phyloP scores from a whole-genome alignment of 2,113 vertebrate genomes.

The Pitta sordida region DNA sequence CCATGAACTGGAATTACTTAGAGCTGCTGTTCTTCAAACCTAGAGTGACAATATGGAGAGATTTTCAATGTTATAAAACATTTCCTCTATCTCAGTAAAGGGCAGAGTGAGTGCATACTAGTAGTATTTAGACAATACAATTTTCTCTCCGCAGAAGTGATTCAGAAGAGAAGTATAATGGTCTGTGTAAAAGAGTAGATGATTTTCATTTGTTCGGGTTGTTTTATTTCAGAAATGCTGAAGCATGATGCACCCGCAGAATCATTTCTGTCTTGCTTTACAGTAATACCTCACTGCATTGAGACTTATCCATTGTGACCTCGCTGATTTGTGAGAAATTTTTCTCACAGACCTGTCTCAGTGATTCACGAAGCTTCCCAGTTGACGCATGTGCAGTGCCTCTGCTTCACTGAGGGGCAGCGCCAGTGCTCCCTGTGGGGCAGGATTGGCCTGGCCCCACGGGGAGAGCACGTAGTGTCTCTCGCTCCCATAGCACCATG shows the following conservation, averaged over 20 bases:
- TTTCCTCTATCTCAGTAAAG: background rate
- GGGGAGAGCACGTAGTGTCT: too few species aligned
- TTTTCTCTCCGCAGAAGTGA: background rate
- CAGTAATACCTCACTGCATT: too few species aligned
- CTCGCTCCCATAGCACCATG: too few species aligned
- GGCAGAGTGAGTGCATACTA: background rate
- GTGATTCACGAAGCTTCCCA: too few species aligned
- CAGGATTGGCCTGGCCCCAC: too few species aligned
- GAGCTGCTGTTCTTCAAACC: background rate
- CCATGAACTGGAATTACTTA: background rate
- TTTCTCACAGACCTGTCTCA: too few species aligned
- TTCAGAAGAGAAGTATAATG: background rate
- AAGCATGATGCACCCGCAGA: background rate
- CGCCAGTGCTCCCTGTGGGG: too few species aligned
- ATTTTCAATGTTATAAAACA: background rate
- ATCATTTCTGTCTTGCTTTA: background rate
- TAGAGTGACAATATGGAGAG: background rate
- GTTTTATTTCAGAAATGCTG: background rate
- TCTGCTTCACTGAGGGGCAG: too few species aligned
- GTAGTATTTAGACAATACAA: background rate
- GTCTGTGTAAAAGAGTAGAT: background rate
- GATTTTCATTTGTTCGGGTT: background rate
- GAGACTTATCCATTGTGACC: too few species aligned
- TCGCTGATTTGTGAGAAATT: too few species aligned
- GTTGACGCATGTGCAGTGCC: too few species aligned